These are phyloP conservation scores for Temnothorax curvispinosus DNA, from an alignment of 1,140 invertebrate species.

Conservation along the genomic window DNA sequence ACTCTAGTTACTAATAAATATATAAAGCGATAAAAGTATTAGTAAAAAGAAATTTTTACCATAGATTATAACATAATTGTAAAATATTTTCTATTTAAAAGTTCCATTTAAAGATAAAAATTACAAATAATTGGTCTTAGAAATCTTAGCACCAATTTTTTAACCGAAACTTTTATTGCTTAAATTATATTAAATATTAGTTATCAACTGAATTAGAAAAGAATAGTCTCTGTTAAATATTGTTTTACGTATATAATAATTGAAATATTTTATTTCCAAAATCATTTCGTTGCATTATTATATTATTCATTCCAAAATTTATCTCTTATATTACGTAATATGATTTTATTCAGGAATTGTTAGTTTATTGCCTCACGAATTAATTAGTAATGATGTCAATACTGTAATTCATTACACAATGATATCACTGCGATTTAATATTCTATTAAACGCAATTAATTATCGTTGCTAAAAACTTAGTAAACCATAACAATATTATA, in stretches of 20 bases:
- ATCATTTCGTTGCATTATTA: not conserved
- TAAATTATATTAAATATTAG: not conserved
- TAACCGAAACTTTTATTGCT: too few relatives aligned
- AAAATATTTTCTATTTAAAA: not conserved
- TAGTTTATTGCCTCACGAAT: constrained; percentile 10
- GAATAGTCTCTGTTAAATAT: not conserved
- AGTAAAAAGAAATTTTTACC: not conserved
- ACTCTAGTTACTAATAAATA: not conserved
- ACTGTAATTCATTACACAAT: constrained; percentile 29
- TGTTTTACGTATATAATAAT: not conserved
- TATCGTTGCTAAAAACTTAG: constrained; percentile 1
- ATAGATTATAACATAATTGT: not conserved
- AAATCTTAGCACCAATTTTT: too few relatives aligned
- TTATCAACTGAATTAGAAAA: not conserved
- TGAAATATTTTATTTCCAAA: not conserved
- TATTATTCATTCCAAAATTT: not conserved
- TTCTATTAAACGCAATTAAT: constrained; percentile 22
- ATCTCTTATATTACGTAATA: not conserved
- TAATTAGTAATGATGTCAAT: constrained; percentile 39
- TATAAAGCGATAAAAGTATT: not conserved
- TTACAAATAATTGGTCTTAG: too few relatives aligned
- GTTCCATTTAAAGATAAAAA: too few relatives aligned
- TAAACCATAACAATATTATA: not conserved
- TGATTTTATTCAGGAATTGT: constrained; percentile 8
- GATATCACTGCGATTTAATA: constrained; percentile 25